phyloP scores from a whole-genome alignment of 2,797 vertebrate species.

The Eremophila alpestris region DNA sequence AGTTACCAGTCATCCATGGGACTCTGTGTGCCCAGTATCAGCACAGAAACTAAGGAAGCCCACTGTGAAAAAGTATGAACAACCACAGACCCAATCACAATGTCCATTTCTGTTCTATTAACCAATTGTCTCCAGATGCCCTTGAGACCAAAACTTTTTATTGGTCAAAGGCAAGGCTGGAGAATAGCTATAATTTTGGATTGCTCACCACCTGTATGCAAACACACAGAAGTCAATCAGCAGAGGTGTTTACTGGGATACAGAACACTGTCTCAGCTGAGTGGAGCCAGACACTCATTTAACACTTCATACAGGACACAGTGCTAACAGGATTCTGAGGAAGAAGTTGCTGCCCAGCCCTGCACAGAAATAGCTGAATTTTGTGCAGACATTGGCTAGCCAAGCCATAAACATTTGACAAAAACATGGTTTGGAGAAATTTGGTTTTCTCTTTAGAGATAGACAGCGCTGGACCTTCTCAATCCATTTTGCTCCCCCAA shows the following conservation, averaged over 20 bases:
- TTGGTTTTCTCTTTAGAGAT: not conserved
- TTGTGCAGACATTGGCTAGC: not conserved
- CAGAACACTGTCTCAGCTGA: not conserved
- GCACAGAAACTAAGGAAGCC: not conserved
- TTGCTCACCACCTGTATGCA: not conserved
- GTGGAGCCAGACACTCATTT: not conserved
- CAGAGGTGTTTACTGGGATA: not conserved
- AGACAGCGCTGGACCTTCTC: not conserved
- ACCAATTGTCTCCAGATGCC: not conserved
- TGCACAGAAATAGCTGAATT: not conserved
- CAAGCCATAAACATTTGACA: not conserved
- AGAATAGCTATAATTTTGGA: not conserved
- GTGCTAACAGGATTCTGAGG: not conserved
- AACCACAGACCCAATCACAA: not conserved
- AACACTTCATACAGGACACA: not conserved
- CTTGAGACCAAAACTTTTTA: not conserved
- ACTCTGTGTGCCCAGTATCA: not conserved
- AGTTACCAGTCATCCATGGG: not conserved
- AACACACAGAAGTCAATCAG: not conserved
- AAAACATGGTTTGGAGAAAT: fast-evolving
- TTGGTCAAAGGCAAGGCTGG: not conserved
- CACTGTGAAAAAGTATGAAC: not conserved
- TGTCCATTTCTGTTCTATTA: not conserved
- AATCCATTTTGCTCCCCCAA: not conserved
- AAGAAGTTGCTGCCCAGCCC: not conserved